A percentile compares a stretch with the other conserved stretches of the same genome.
Evolutionary conservation across 2,113 vertebrate species (phyloP).

Genomic region (Oreochromis aureus): DNA sequence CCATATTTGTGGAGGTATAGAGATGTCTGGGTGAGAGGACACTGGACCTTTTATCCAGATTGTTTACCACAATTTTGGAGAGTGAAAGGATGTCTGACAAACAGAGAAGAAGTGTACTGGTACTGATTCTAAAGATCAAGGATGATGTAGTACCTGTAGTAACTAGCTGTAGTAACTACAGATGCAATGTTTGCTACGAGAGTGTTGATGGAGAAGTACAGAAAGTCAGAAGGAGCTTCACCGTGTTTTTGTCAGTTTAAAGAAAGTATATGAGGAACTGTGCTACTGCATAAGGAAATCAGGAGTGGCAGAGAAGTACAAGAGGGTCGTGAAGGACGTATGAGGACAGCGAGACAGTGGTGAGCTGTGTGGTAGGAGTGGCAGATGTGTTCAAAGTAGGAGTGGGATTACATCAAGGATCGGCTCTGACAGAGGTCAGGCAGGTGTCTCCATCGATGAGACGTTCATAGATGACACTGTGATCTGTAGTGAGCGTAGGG

Average conservation of each 20-base stretch:
- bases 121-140: neutral
- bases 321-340: neutral
- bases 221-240: neutral
- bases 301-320: neutral
- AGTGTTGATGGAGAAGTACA: neutral
- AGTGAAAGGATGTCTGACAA: neutral
- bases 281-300: neutral
- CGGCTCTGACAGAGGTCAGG: neutral
- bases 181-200: neutral
- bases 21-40: neutral
- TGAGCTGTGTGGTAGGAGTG: neutral
- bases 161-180: neutral
- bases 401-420: neutral
- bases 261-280: neutral
- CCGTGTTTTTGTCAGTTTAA: neutral
- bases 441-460: neutral
- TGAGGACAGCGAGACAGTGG: neutral
- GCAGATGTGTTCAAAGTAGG: neutral
- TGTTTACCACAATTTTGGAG: neutral
- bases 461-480: neutral
- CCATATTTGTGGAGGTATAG: neutral
- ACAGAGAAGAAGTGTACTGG: neutral
- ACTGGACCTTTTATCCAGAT: neutral
- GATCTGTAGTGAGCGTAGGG: neutral
- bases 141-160: neutral